A percentile compares a stretch with the other conserved stretches of the same genome.
These are phyloP conservation scores for Trichoplusia ni DNA, from an alignment of 1,140 invertebrate species.

Conservation along the genomic window DNA sequence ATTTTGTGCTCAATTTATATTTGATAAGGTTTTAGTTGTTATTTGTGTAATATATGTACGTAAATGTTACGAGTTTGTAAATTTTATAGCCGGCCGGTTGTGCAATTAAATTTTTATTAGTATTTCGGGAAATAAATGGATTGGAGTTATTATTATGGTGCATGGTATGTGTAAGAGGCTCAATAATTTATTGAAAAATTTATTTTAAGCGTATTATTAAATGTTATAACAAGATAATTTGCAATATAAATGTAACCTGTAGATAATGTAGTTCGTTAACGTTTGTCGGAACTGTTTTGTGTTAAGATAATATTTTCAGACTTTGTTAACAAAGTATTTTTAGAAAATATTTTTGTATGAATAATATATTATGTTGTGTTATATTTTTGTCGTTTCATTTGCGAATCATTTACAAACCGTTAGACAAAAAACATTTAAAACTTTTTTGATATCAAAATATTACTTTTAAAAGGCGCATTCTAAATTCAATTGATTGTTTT, in stretches of 20 bases:
- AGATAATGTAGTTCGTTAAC: neutral
- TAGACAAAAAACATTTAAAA: neutral
- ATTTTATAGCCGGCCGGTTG: slow-evolving; percentile 72
- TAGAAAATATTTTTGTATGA: slow-evolving; percentile 39
- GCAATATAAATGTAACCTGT: slow-evolving; percentile 22
- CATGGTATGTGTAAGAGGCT: slow-evolving; percentile 49
- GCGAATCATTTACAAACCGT: neutral
- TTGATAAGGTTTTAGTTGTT: slow-evolving; percentile 33
- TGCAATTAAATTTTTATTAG: slow-evolving; percentile 68
- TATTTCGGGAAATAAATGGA: slow-evolving; percentile 42
- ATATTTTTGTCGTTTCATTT: slow-evolving; percentile 28
- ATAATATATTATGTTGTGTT: slow-evolving; percentile 29
- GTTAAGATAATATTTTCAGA: slow-evolving; percentile 42
- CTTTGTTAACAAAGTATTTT: slow-evolving; percentile 33
- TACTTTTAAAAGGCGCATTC: neutral
- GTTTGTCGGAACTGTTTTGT: slow-evolving; percentile 10
- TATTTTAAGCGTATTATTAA: slow-evolving; percentile 15
- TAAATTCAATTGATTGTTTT: neutral
- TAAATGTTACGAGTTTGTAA: slow-evolving; percentile 52
- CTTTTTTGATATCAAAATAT: neutral
- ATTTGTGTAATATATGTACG: slow-evolving; percentile 50
- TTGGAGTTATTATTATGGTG: slow-evolving; percentile 46
- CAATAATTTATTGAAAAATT: slow-evolving; percentile 51
- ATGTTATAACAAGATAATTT: slow-evolving; percentile 24
- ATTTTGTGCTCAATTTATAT: slow-evolving; percentile 30